Evolutionary conservation across 2,797 vertebrate species (phyloP), one percentile per base, ranked within the genome.

Genomic region (Clarias platycephalus): DNA sequence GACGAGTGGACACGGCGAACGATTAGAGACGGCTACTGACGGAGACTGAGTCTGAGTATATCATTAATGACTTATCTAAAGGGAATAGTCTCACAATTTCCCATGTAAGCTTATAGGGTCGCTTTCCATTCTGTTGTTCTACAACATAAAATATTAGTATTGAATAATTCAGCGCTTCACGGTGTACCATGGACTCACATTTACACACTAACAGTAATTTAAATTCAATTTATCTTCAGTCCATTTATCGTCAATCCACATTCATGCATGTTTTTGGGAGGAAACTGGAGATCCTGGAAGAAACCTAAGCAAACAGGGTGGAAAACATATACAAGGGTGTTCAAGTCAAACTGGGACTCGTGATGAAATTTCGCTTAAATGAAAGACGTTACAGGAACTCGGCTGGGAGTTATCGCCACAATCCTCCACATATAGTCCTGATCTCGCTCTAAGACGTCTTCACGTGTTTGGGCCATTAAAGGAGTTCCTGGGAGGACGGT

Each of bases 11-110:
- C 71, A 70, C 68, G 18, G 31, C 72, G 58, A 72, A 67, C 34
- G 64, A 83, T 85, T 55, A 74, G 80, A 78, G 80, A 31, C 78
- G 66, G 31, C 53, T 37, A 72, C 13, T 78, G 70, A 85, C 76
- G 53, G 62, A 68, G 71, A 34, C 62, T n/a, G 67, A 44, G 31
- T 70, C 78, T 67, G 68, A 49, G 53, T 57, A 77, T 64, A 83
- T 79, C 60, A 80, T 83, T 70, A 83, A 68, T 57, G 6, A 34
- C n/a, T 85, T 68, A 77, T 83, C 74, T 85, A 62, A 82, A 64
- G 83, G n/a, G n/a, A n/a, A n/a, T n/a, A n/a, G n/a, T n/a, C n/a
- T n/a, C n/a, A n/a, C n/a, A n/a, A n/a, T 76, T 85, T 81, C 76
- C 62, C 84, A 76, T 85, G 49, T 66, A 57, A 24, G 20, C 57